Base-by-base conservation (phyloP, 2,797 vertebrate genomes). In the Catostomus latipinnis region DNA sequence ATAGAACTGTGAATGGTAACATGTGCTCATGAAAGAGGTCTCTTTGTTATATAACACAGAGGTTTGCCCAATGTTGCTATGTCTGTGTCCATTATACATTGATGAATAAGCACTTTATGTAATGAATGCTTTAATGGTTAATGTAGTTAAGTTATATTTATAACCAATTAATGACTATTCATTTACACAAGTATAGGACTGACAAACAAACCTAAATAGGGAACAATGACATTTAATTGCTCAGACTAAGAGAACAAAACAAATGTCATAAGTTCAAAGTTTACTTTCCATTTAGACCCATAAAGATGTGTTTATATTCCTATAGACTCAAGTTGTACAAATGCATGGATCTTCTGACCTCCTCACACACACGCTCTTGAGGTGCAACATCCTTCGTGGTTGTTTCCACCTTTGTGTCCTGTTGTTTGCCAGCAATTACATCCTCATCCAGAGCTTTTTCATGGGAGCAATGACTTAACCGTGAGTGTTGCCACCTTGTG, bases 41-140 rank as follows among this genome's bases (percentile, higher is more conserved):
- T 48, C 54, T 50, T 56, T 71, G 84, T 93, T 92, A 60, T 52
- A 16, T 88, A 92, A 92, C 62, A 46, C 61, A 60, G 43, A 72
- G 65, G 83, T 63, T 63, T 18, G 75, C 13, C 22, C 18, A 43
- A 60, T 62, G 10, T n/a, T 61, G 22, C 16, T 34, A 43, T 18
- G 43, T 52, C 43, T 58, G 62, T 63, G 18, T 52, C 50, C 4
- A 45, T 74, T 65, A 70, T 74, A 56, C 13, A 67, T 8, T n/a
- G 45, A 73, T 68, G 56, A 82, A 67, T 52, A 11, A 66, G 9
- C 1, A 2, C 56, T 61, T 77, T 60, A 60, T 45, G n/a, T 43
- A 58, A 63, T 16, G 5, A 46, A 49, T 53, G 49, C 54, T 58
- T 66, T 22, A 46, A 67, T 13, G 18, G 5, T 22, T 75, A 46